Evolutionary conservation across 2,888 invertebrate species (phyloP).

Genomic region (Luperina nickerlii): DNA sequence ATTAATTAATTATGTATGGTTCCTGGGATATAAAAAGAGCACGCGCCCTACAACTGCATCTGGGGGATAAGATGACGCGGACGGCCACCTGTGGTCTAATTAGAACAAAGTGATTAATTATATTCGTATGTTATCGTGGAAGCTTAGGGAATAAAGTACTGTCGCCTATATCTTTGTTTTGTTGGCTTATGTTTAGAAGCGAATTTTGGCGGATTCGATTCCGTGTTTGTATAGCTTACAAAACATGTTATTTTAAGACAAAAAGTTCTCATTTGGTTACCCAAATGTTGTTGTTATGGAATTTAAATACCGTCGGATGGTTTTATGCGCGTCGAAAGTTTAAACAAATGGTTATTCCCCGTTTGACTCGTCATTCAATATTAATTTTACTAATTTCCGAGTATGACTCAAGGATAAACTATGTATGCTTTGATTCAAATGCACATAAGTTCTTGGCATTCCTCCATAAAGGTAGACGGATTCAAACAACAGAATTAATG

Average conservation of each 20-base stretch:
- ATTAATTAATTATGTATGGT: slow-evolving; percentile 9
- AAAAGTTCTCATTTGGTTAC: neutral
- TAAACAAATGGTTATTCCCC: slow-evolving; percentile 22
- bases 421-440: slow-evolving; percentile 12
- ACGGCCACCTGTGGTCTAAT: slow-evolving; percentile 24
- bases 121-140: slow-evolving; percentile 4
- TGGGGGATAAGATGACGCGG: slow-evolving; percentile 20
- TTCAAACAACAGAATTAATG: neutral
- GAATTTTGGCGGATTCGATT: neutral
- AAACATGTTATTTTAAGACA: neutral
- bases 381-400: slow-evolving; percentile 37
- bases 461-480: neutral
- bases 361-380: slow-evolving; percentile 22
- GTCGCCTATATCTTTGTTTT: neutral
- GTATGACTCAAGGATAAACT: slow-evolving; percentile 40
- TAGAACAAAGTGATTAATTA: slow-evolving; percentile 31
- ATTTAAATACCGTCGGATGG: neutral
- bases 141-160: neutral
- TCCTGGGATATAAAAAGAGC: neutral
- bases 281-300: slow-evolving; percentile 15
- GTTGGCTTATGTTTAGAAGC: neutral
- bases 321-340: slow-evolving; percentile 13
- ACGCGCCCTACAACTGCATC: slow-evolving; percentile 23
- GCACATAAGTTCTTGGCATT: neutral
- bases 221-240: neutral